Base-by-base conservation (phyloP, 2,113 vertebrate species). In the Trematomus loennbergii region DNA sequence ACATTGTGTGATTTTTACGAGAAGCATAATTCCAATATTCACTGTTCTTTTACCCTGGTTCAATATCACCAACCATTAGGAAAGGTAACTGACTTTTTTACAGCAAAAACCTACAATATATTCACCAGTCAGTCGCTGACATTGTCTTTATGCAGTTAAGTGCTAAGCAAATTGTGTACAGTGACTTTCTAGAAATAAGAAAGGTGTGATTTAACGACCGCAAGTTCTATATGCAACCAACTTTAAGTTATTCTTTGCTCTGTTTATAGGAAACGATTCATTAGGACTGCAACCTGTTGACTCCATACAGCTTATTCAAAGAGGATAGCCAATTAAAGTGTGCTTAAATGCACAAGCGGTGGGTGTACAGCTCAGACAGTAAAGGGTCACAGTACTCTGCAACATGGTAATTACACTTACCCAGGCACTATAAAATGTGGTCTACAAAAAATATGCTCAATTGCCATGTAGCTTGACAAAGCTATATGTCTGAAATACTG, bases 381-480 rank as follows among this genome's bases (percentile, higher is more conserved):
- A 20, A 69, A 68, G 46, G 11, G 1, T 5, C 9, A 43, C 2
- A 3, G 11, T 57, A n/a, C 36, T 16, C 12, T 45, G 25, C 46
- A 25, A 43, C 18, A 5, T 33, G 77, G 36, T 63, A 78, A 84
- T 78, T 81, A 67, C 4, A 57, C 52, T 63, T 8, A 57, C 13
- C 15, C 29, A 69, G 10, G 3, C 12, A 45, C 17, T 62, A 54
- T 72, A 58, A 36, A 59, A 40, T 20, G 4, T 11, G 5, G 2
- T 9, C 11, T 58, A 18, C 66, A 62, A 7, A 66, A 58, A 33
- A 81, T 49, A 58, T 49, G 25, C 16, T 57, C 4, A 9, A 9
- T 59, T 11, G 1, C 20, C 46, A 73, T 5, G 29, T 4, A 20
- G 33, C 18, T 45, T 18, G 12, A 33, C 20, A 54, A 59, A 2